Percentiles rank a stretch among this genome's conserved stretches.
These are phyloP conservation scores for Araneus ventricosus DNA, from an alignment of 1,140 invertebrate genomes.

Conservation along the genomic window DNA sequence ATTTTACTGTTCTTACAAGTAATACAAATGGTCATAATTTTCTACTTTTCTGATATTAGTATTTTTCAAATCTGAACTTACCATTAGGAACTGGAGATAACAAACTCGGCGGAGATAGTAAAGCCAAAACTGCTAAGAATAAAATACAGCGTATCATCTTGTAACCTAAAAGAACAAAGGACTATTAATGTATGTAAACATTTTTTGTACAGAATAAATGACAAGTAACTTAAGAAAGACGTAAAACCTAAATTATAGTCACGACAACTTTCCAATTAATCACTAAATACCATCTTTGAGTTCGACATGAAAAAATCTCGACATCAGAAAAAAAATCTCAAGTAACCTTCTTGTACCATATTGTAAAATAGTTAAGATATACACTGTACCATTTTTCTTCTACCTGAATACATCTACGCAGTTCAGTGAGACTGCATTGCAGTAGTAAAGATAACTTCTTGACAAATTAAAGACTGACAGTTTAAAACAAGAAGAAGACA, in stretches of 20 bases:
- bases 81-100: neutral
- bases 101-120: neutral
- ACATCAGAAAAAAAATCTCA: neutral
- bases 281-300: too few relatives aligned
- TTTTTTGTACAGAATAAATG: neutral
- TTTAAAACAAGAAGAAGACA: neutral
- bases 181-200: neutral
- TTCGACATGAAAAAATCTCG: neutral
- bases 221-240: too few relatives aligned
- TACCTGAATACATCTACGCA: neutral
- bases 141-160: neutral
- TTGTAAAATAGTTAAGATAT: neutral
- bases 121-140: neutral
- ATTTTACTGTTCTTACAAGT: too few relatives aligned
- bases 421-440: neutral
- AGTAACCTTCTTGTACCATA: neutral
- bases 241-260: too few relatives aligned
- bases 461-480: neutral
- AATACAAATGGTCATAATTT: too few relatives aligned
- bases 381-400: neutral
- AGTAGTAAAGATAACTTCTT: neutral
- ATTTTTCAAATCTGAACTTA: neutral
- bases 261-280: too few relatives aligned
- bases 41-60: too few relatives aligned
- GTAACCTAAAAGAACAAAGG: neutral